A percentile compares a stretch with the other conserved stretches of the same genome.
Evolutionary conservation across 2,797 vertebrate genomes (phyloP).

Genomic region (Paratrypauchen microcephalus): DNA sequence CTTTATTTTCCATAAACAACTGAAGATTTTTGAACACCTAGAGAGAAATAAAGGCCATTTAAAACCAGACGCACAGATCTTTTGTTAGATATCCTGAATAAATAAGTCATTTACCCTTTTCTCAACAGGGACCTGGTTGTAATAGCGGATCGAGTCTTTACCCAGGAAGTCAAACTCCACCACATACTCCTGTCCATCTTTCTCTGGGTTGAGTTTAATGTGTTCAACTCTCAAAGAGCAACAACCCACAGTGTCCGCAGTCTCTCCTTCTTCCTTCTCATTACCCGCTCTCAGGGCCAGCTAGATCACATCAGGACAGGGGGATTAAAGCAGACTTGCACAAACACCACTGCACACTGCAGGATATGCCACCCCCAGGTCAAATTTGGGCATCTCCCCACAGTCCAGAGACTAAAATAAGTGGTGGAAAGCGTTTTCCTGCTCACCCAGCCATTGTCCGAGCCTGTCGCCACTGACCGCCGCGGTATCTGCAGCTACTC

Average conservation of each 20-base stretch:
- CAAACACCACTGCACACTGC: conserved; percentile 15
- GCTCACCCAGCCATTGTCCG: too few relatives aligned
- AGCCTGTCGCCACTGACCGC: too few relatives aligned
- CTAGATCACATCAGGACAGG: conserved; percentile 63
- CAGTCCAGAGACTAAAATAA: too few relatives aligned
- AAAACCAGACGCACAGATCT: neutral
- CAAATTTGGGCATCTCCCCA: too few relatives aligned
- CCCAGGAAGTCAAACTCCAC: conserved; percentile 97
- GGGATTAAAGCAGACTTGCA: conserved; percentile 34
- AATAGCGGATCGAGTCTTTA: conserved; percentile 97
- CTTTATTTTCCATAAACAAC: conserved; percentile 97
- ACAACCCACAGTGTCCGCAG: conserved; percentile 94
- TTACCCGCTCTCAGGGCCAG: conserved; percentile 94
- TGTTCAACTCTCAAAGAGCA: conserved; percentile 96
- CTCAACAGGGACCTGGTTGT: conserved; percentile 97
- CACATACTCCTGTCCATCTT: conserved; percentile 93
- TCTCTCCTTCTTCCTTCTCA: conserved; percentile 96
- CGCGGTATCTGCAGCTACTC: too few relatives aligned
- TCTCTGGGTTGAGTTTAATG: conserved; percentile 87
- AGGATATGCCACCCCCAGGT: too few relatives aligned
- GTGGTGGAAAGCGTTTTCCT: too few relatives aligned
- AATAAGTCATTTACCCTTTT: conserved; percentile 83
- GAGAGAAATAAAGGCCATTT: neutral
- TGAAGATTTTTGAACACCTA: conserved; percentile 98
- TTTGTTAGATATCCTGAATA: too few relatives aligned